Evolutionary conservation across 2,888 invertebrate genomes (phyloP).

Genomic region (Hofmannophila pseudospretella): DNA sequence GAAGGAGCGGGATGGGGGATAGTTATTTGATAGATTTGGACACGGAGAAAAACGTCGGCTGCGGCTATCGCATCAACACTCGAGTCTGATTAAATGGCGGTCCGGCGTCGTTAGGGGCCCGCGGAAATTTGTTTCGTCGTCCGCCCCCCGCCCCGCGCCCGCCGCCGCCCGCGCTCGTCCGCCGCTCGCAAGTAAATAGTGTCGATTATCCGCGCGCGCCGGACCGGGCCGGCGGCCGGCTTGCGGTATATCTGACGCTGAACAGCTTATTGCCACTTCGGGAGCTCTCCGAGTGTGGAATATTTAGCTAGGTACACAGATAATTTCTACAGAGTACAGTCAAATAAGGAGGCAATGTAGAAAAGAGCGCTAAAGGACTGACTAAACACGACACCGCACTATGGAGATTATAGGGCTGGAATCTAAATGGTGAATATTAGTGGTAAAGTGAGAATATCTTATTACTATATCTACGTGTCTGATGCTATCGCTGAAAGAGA

Average conservation of each 20-base stretch:
- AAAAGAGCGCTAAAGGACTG: no score
- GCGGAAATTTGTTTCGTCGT: slow-evolving; percentile 48
- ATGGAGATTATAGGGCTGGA: no score
- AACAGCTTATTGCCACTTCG: not conserved
- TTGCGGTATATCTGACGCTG: no score
- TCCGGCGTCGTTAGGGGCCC: slow-evolving; percentile 46
- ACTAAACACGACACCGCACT: no score
- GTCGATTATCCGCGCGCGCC: slow-evolving; percentile 17
- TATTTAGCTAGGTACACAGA: not conserved
- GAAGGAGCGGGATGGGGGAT: slow-evolving; percentile 14
- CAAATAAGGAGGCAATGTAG: no score
- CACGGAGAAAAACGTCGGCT: slow-evolving; percentile 30
- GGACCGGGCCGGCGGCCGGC: not conserved
- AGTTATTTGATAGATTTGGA: slow-evolving; percentile 46
- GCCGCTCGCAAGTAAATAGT: slow-evolving; percentile 41
- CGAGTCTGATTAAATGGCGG: slow-evolving; percentile 64
- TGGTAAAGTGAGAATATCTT: no score
- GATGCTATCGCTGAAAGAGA: no score
- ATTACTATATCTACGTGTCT: no score
- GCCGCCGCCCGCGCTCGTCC: no score
- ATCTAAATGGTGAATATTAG: no score
- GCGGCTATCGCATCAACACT: slow-evolving; percentile 55
- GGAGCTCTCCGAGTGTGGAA: not conserved
- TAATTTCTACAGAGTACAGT: no score
- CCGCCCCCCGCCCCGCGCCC: no score